These are phyloP conservation scores for Epicampocera succincta DNA, from an alignment of 2,888 invertebrate species.

Conservation along the genomic window DNA sequence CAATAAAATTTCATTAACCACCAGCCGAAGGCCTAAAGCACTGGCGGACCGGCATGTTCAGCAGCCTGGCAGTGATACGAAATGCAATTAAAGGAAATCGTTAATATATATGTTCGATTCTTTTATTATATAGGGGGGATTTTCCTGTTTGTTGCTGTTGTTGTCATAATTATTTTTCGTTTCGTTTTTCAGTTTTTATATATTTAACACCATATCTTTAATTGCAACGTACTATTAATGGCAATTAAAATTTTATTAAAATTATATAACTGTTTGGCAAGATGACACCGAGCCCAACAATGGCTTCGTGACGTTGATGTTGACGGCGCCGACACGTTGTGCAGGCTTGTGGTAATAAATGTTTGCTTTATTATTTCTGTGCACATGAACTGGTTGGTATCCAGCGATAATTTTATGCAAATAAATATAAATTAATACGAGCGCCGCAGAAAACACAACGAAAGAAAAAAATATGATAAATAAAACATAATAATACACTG, in stretches of 20 bases:
- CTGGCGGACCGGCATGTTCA: background rate
- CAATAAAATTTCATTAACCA: conserved; percentile 37
- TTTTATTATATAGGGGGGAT: no score
- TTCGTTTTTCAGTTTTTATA: conserved; percentile 6
- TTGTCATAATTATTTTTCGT: background rate
- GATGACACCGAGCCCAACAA: background rate
- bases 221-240: conserved; percentile 37
- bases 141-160: no score
- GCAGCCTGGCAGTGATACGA: conserved; percentile 22
- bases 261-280: conserved; percentile 5
- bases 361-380: conserved; percentile 18
- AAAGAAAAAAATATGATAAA: background rate
- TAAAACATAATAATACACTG: background rate
- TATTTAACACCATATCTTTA: conserved; percentile 20
- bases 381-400: conserved; percentile 15
- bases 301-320: background rate
- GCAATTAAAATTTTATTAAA: conserved; percentile 61
- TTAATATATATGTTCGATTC: background rate
- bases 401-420: conserved; percentile 21
- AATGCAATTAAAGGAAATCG: conserved; percentile 26
- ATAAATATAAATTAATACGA: conserved; percentile 2
- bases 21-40: background rate
- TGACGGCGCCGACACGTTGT: background rate
- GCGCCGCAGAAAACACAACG: no score
- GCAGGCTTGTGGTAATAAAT: conserved; percentile 20